These are phyloP conservation scores for Spilogale gracilis DNA, from an alignment of 2,113 vertebrate genomes.

Conservation along the genomic window DNA sequence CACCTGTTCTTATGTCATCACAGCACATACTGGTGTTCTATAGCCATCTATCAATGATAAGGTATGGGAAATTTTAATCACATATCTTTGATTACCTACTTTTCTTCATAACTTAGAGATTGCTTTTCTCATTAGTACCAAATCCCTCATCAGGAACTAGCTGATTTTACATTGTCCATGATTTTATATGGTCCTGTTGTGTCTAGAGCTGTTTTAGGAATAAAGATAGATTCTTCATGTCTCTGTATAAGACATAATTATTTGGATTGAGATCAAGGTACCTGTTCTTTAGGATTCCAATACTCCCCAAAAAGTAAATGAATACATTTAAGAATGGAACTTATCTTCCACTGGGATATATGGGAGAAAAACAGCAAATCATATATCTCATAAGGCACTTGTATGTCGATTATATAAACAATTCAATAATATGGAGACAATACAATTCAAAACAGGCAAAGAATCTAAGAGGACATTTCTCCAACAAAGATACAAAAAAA, in stretches of 20 bases:
- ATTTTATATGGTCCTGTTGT: background rate
- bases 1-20: background rate
- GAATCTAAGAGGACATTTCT: background rate
- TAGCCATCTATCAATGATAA: background rate
- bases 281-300: background rate
- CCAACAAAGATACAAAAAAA: background rate
- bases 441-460: constrained; percentile 2
- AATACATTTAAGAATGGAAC: background rate
- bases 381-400: background rate
- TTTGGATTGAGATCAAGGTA: background rate
- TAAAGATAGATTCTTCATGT: background rate
- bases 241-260: background rate
- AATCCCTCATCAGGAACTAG: constrained; percentile 1
- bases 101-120: background rate
- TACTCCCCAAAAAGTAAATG: background rate
- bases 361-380: background rate
- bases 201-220: background rate
- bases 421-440: constrained; percentile 5
- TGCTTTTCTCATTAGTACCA: background rate
- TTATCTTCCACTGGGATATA: background rate
- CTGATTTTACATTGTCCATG: background rate
- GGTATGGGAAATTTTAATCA: background rate
- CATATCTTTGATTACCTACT: background rate
- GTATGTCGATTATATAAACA: background rate
- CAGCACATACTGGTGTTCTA: background rate